Conservation (phyloP, 2,888 invertebrate genomes). For the Lampropteryx suffumata region DNA sequence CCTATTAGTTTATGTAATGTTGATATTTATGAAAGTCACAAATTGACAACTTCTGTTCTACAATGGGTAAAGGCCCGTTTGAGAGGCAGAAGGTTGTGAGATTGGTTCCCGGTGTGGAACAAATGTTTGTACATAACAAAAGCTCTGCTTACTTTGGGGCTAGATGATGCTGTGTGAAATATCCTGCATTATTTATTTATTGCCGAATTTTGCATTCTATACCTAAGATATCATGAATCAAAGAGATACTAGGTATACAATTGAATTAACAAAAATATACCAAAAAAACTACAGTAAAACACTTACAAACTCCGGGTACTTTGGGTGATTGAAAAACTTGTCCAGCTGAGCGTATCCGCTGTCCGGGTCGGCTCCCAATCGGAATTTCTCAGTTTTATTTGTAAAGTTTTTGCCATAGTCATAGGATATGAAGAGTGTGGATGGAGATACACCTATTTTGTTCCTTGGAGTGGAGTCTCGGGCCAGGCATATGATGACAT, state of each 20-base stretch:
- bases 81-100: too few relatives aligned
- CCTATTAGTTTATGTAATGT: too few relatives aligned
- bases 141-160: too few relatives aligned
- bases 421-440: conserved; percentile 92
- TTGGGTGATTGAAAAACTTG: conserved; percentile 93
- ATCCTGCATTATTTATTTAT: too few relatives aligned
- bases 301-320: conserved; percentile 90
- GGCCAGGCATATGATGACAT: conserved; percentile 93
- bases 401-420: conserved; percentile 92
- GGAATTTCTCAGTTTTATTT: conserved; percentile 88
- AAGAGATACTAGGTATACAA: not conserved
- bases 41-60: too few relatives aligned
- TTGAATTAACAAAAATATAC: not conserved
- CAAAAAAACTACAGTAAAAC: not conserved
- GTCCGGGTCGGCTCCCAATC: conserved; percentile 73
- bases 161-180: too few relatives aligned
- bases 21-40: too few relatives aligned
- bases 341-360: conserved; percentile 88
- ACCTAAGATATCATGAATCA: too few relatives aligned
- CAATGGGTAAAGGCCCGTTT: too few relatives aligned
- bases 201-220: too few relatives aligned
- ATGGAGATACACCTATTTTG: conserved; percentile 84
- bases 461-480: conserved; percentile 85
- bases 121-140: too few relatives aligned
- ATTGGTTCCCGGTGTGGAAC: too few relatives aligned